phyloP scores from a whole-genome alignment of 2,797 vertebrate species.

The Arnoldichthys spilopterus region DNA sequence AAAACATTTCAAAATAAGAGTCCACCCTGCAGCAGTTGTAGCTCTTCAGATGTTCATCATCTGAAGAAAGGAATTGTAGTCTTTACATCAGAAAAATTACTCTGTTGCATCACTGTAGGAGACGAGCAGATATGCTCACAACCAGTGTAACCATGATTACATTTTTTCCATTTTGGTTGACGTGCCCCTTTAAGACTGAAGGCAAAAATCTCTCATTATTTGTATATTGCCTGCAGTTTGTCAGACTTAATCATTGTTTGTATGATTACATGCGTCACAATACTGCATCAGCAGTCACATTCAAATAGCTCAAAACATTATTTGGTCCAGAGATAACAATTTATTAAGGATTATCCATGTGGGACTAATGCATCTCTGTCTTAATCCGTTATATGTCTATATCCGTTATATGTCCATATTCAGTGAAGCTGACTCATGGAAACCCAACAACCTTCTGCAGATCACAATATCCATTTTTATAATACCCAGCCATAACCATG shows the following conservation, averaged over 20 bases:
- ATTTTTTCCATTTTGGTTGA: too few relatives aligned
- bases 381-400: not conserved
- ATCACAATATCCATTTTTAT: not conserved
- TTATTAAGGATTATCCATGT: not conserved
- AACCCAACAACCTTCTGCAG: not conserved
- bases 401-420: not conserved
- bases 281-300: conserved; percentile 2
- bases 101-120: too few relatives aligned
- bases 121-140: too few relatives aligned
- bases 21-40: too few relatives aligned
- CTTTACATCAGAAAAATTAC: too few relatives aligned
- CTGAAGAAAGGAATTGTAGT: too few relatives aligned
- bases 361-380: not conserved
- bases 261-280: not conserved
- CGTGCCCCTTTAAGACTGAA: not conserved
- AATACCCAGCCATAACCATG: not conserved
- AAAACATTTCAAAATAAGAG: too few relatives aligned
- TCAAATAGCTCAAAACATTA: not conserved
- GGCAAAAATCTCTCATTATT: not conserved
- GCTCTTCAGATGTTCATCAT: too few relatives aligned
- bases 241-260: not conserved
- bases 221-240: not conserved
- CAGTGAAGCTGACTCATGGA: not conserved
- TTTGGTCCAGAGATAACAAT: not conserved
- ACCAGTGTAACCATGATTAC: too few relatives aligned